Conservation (phyloP, 2,113 vertebrate genomes). For the Platysternon megacephalum region DNA sequence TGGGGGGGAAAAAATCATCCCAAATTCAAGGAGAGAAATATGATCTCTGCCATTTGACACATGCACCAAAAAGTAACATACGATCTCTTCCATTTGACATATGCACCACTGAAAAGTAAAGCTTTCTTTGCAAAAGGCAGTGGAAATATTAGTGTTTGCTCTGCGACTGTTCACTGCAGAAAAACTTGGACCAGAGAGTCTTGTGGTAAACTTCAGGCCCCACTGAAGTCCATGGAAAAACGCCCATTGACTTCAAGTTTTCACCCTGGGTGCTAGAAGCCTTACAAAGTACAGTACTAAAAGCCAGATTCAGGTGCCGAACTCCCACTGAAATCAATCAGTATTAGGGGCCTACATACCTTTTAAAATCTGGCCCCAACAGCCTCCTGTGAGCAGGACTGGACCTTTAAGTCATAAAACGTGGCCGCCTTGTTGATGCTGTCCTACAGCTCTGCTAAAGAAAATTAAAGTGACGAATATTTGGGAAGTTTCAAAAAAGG, state of each 20-base stretch:
- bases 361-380: neutral
- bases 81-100: fast-evolving
- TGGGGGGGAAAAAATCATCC: neutral
- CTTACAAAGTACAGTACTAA: neutral
- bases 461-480: neutral
- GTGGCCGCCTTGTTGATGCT: neutral
- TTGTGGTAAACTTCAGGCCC: neutral
- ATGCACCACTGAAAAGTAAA: neutral
- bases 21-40: neutral
- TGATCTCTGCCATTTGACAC: fast-evolving
- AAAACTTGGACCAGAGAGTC: neutral
- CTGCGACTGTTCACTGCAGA: slow-evolving; percentile 16
- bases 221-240: neutral
- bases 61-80: neutral
- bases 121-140: neutral
- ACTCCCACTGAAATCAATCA: neutral
- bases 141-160: slow-evolving; percentile 21
- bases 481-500: neutral
- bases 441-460: fast-evolving
- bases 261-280: neutral
- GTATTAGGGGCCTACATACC: neutral
- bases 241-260: neutral
- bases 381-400: neutral
- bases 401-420: neutral
- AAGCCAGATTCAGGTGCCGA: neutral